Base-by-base conservation (phyloP, 2,797 vertebrate genomes). In the Sparus aurata region DNA sequence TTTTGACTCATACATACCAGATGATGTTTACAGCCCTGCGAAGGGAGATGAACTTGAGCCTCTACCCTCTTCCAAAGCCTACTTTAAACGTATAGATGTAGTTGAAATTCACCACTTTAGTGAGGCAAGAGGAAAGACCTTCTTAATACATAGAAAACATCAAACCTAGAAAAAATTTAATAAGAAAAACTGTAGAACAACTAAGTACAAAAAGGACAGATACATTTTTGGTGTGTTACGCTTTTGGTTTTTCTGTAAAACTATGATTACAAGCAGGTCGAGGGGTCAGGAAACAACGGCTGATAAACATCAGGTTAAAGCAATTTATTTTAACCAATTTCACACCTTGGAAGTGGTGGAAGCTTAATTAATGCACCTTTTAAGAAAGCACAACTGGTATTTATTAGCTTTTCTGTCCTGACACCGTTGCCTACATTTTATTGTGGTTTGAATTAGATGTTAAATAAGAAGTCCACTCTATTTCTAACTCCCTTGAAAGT, bases 1-100 rank as follows among this genome's bases (percentile, higher is more conserved):
- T 53, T 73, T 69, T 73, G 73, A 90, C 75, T 84, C 86, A 86
- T 60, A 77, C 65, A 27, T 49, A 69, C 69, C 86, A 92, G 77
- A 66, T 83, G 70, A 62, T 81, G 75, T 73, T 88, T 85, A 6
- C 68, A 69, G 55, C 52, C 77, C 17, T 4, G 10, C 57, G 23
- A 52, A 67, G 9, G 13, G 30, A 54, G 22, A 38, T 64, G 59
- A 73, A 73, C 74, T 73, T 62, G 20, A 68, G 38, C 13, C 55
- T 46, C 4, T 5, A 5, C 25, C 22, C n/a, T 9, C 2, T 43
- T 61, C 61, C 65, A 52, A 46, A 73, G 49, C 8, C 13, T 50
- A 2, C 43, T 75, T 46, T 8, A 5, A 17, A 1, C 17, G 69
- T 27, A 27, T 27, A 27, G 27, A 4, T 83, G 27, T 74, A 2